A percentile compares a stretch with the other conserved stretches of the same genome.
These are phyloP conservation scores for Spondyliosoma cantharus DNA, from an alignment of 2,797 vertebrate species.

Conservation along the genomic window DNA sequence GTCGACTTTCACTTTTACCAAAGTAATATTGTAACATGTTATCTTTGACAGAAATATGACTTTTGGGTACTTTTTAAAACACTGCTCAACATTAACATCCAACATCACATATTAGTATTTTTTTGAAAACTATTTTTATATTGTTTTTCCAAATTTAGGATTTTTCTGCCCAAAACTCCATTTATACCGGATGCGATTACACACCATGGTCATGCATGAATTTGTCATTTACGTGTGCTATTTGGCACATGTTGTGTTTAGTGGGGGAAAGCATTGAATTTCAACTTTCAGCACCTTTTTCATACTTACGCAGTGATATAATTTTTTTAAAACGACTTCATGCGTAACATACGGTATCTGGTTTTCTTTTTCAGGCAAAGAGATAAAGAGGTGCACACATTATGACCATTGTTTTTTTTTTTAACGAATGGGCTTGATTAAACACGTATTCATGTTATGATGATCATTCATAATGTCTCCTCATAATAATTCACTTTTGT, in stretches of 20 bases:
- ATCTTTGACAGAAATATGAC: too few species aligned
- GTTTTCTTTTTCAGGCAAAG: not conserved
- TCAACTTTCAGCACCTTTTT: not conserved
- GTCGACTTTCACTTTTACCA: too few species aligned
- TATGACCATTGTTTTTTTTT: not conserved
- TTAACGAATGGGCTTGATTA: too few species aligned
- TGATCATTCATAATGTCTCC: not conserved
- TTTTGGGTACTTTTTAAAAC: too few species aligned
- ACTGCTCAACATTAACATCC: not conserved
- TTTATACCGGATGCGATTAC: not conserved
- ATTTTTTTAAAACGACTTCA: not conserved
- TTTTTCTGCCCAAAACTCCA: not conserved
- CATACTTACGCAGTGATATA: not conserved
- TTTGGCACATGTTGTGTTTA: not conserved
- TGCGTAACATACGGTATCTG: too few species aligned
- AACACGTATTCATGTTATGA: not conserved
- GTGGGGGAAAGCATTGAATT: not conserved
- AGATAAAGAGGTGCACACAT: not conserved
- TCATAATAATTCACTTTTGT: not conserved
- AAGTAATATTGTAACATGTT: too few species aligned
- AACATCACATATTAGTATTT: not conserved
- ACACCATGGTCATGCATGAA: not conserved
- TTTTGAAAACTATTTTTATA: not conserved
- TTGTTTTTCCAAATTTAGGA: not conserved
- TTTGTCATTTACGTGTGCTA: too few species aligned